Percentiles rank a stretch among this genome's conserved stretches.
Evolutionary conservation across 2,113 vertebrate genomes (phyloP).

Genomic region (Malurus melanocephalus): DNA sequence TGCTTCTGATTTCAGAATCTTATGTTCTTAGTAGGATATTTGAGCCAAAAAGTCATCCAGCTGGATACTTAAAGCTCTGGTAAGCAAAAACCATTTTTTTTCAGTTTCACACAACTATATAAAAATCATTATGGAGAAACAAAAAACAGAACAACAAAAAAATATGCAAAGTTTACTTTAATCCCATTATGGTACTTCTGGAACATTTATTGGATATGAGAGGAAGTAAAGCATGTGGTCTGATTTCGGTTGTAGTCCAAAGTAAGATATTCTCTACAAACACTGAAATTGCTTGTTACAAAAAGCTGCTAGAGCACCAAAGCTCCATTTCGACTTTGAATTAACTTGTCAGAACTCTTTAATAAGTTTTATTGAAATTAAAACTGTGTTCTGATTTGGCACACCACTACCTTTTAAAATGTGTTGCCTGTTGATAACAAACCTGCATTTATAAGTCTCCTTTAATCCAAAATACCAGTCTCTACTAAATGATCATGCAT

Average conservation of each 20-base stretch:
- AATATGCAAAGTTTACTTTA: neutral
- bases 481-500: conserved; percentile 8
- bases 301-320: neutral
- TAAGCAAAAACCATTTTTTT: neutral
- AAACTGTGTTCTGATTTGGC: conserved; percentile 19
- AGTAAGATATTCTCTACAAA: neutral
- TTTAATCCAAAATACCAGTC: neutral
- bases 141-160: neutral
- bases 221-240: fast-evolving
- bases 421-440: conserved; percentile 47
- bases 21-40: neutral
- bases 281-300: neutral
- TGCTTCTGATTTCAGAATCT: neutral
- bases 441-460: neutral
- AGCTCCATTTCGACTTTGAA: neutral
- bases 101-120: neutral
- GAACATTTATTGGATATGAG: neutral
- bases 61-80: neutral
- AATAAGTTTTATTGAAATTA: neutral
- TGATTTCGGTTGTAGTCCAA: neutral
- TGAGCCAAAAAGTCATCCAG: neutral
- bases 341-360: neutral
- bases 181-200: neutral
- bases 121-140: neutral
- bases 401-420: conserved; percentile 23